Percentiles rank a stretch among this genome's conserved stretches.
Conservation (phyloP, 2,113 vertebrate genomes). For the Scalopus aquaticus region DNA sequence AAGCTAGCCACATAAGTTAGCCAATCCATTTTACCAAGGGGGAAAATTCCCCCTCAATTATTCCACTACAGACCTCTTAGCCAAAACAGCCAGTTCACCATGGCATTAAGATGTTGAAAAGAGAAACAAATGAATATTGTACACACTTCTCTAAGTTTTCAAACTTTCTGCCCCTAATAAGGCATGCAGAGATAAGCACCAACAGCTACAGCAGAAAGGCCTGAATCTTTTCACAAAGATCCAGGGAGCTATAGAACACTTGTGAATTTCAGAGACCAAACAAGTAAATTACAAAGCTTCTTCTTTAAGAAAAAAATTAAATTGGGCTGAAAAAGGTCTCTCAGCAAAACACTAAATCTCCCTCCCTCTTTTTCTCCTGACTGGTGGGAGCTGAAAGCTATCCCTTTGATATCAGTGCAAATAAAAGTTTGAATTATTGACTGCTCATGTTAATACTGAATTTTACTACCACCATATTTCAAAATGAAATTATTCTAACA, state of each 20-base stretch:
- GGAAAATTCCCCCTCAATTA: not conserved
- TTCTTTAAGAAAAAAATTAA: conserved; percentile 57
- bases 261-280: conserved; percentile 26
- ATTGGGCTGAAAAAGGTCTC: conserved; percentile 24
- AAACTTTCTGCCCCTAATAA: conserved; percentile 55
- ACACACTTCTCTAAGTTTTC: conserved; percentile 59
- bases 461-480: conserved; percentile 73
- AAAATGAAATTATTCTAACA: conserved; percentile 68
- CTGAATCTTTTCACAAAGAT: not conserved
- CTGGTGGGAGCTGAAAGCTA: conserved; percentile 46
- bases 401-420: conserved; percentile 67
- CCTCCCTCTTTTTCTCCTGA: not conserved
- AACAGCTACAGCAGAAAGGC: not conserved
- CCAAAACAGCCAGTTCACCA: not conserved
- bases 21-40: conserved; percentile 38
- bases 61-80: conserved; percentile 2
- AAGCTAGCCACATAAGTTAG: conserved; percentile 31
- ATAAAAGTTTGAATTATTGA: conserved; percentile 74
- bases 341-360: conserved; percentile 41
- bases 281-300: not conserved
- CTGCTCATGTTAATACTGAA: conserved; percentile 62
- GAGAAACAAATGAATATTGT: conserved; percentile 36
- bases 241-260: not conserved
- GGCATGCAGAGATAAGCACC: conserved; percentile 27
- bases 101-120: conserved; percentile 19